Conservation (phyloP, 2,113 vertebrate species). For the Menura novaehollandiae region DNA sequence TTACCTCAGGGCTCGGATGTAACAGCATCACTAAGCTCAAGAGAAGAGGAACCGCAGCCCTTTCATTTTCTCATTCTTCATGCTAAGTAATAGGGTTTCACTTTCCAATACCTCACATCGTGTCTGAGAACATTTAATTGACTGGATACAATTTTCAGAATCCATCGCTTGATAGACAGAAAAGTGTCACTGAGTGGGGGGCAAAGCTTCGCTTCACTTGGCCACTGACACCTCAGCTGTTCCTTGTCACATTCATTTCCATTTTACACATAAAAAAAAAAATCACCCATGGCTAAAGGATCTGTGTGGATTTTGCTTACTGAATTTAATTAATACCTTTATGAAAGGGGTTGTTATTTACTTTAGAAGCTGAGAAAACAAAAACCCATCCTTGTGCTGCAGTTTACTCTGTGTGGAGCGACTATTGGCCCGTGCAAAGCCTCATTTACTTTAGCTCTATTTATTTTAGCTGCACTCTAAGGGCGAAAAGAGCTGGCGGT, state of each 20-base stretch:
- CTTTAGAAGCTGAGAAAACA: neutral
- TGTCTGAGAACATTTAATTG: slow-evolving; percentile 6
- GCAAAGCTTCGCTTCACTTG: slow-evolving; percentile 12
- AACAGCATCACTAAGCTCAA: neutral
- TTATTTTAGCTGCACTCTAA: neutral
- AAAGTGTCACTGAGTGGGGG: neutral
- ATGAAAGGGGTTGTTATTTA: slow-evolving; percentile 15
- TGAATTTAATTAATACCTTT: slow-evolving; percentile 9
- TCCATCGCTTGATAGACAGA: neutral
- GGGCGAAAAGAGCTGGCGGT: neutral
- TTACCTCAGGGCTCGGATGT: neutral
- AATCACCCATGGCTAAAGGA: neutral
- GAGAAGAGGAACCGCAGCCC: neutral
- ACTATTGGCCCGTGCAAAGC: neutral
- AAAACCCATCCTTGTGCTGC: neutral
- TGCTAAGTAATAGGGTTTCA: neutral
- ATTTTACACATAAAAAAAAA: neutral
- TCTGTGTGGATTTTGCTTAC: neutral
- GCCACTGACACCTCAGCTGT: neutral
- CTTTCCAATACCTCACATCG: neutral
- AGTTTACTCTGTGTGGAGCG: neutral
- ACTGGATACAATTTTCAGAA: neutral
- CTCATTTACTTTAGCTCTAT: neutral
- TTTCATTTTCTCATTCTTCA: neutral
- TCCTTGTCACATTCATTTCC: neutral